Evolutionary conservation across 2,888 invertebrate species (phyloP).

Genomic region (Stenichneumon culpator): DNA sequence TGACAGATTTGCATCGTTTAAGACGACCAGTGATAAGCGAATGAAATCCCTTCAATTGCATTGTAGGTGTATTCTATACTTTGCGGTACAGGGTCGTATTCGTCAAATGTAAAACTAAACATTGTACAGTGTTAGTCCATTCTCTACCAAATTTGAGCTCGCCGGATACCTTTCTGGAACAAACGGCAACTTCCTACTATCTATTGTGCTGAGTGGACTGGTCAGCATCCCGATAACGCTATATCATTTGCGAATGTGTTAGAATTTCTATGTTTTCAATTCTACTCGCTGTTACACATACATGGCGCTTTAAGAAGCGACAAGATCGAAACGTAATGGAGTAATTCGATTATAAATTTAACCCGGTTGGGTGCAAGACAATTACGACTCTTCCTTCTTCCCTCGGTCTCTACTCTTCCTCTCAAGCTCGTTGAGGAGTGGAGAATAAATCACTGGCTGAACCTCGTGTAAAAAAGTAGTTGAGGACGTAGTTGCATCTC

Average conservation of each 20-base stretch:
- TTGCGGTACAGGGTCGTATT: too few relatives aligned
- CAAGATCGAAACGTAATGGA: conserved; percentile 12
- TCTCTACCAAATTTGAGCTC: too few relatives aligned
- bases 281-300: background rate
- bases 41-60: too few relatives aligned
- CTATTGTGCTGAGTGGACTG: background rate
- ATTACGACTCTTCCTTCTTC: conserved; percentile 34
- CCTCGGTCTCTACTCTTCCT: conserved; percentile 27
- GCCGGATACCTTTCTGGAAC: background rate
- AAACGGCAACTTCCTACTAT: background rate
- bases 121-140: too few relatives aligned
- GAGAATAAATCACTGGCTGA: conserved; percentile 60
- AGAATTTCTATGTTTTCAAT: background rate
- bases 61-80: too few relatives aligned
- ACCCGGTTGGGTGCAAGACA: conserved; percentile 24
- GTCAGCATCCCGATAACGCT: background rate
- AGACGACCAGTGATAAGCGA: too few relatives aligned
- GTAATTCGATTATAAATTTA: conserved; percentile 58
- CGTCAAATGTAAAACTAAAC: too few relatives aligned
- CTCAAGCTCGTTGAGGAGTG: conserved; percentile 45
- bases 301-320: background rate
- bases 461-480: conserved; percentile 55
- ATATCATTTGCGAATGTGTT: background rate
- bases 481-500: conserved; percentile 48
- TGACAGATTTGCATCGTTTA: too few relatives aligned